phyloP scores from a whole-genome alignment of 2,888 invertebrate species.

The Podabrus alpinus region DNA sequence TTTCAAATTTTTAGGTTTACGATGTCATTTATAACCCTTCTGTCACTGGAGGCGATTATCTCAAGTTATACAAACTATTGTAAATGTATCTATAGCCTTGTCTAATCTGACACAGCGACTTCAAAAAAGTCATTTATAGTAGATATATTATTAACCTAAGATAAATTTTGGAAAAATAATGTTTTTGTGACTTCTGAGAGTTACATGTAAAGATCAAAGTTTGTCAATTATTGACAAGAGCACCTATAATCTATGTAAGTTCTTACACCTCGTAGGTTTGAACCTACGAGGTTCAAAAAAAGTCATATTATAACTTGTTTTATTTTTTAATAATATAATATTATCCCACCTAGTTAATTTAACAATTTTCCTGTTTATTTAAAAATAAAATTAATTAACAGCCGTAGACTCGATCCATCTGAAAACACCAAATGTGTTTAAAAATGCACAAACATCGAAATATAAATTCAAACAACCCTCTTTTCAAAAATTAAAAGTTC shows the following conservation, averaged over 20 bases:
- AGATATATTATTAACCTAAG: background rate
- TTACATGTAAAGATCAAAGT: too few relatives aligned
- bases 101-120: conserved; percentile 2
- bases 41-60: conserved; percentile 34
- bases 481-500: conserved; percentile 21
- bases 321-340: too few relatives aligned
- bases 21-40: conserved; percentile 40
- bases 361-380: background rate
- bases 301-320: too few relatives aligned
- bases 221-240: too few relatives aligned
- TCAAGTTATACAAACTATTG: conserved; percentile 20
- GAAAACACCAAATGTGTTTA: background rate
- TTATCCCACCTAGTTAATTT: background rate
- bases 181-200: conserved; percentile 12
- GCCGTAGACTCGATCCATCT: background rate
- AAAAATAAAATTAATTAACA: background rate
- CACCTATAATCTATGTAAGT: too few relatives aligned
- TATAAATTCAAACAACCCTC: conserved; percentile 21
- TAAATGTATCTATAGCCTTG: conserved; percentile 10
- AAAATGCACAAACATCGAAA: conserved; percentile 4
- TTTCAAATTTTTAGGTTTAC: conserved; percentile 32
- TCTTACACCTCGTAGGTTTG: too few relatives aligned
- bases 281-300: too few relatives aligned
- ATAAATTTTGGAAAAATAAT: conserved; percentile 18
- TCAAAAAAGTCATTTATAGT: conserved; percentile 3